Evolutionary conservation across 2,113 vertebrate genomes (phyloP).

Genomic region (Saccopteryx bilineata): DNA sequence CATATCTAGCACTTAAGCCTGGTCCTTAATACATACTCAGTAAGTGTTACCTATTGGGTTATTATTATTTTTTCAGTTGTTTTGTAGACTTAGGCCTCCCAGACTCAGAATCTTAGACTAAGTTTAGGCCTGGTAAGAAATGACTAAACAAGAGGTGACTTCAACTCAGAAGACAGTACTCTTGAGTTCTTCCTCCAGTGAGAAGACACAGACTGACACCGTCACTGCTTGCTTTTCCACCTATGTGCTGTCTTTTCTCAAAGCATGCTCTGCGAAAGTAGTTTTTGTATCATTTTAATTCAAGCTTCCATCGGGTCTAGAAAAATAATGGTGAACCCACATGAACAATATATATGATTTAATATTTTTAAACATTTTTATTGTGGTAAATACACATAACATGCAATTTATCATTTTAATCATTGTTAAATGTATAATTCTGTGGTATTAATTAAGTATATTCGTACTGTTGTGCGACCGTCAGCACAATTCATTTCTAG

Average conservation of each 20-base stretch:
- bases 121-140: neutral
- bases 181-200: neutral
- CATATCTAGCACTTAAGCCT: neutral
- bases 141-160: neutral
- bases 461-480: neutral
- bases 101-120: neutral
- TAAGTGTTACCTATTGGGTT: neutral
- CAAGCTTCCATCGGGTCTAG: neutral
- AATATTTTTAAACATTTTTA: neutral
- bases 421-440: neutral
- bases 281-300: neutral
- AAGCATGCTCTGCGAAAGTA: neutral
- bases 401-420: neutral
- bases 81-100: neutral
- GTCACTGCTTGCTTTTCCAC: neutral
- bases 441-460: neutral
- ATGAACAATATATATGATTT: neutral
- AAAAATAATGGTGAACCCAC: neutral
- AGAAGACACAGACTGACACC: neutral
- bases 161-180: neutral
- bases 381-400: neutral
- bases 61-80: constrained; percentile 36
- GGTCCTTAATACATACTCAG: neutral
- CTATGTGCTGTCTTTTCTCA: neutral
- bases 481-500: neutral